Percentiles rank a stretch among this genome's conserved stretches.
phyloP scores from a whole-genome alignment of 1,140 invertebrate genomes.

The Drosophila albomicans region DNA sequence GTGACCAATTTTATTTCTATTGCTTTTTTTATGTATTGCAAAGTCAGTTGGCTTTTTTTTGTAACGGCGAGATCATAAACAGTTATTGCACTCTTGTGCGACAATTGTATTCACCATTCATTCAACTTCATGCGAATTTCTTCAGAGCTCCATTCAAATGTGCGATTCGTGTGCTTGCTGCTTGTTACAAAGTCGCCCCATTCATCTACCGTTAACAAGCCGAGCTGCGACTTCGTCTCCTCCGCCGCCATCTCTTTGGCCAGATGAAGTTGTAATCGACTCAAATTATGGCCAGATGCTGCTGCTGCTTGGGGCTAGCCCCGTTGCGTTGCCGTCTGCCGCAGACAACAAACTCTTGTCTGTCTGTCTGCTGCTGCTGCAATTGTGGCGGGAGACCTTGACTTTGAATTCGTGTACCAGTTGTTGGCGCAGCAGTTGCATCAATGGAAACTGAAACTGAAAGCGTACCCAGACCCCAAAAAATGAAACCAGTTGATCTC shows the following conservation, averaged over 20 bases:
- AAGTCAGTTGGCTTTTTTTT: not conserved
- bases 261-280: conserved; percentile 63
- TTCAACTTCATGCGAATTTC: conserved; percentile 26
- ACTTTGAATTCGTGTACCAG: conserved; percentile 57
- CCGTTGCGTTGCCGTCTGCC: conserved; percentile 23
- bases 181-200: not conserved
- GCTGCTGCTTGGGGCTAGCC: conserved; percentile 41
- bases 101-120: conserved; percentile 11
- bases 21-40: not conserved
- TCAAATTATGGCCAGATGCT: conserved; percentile 70
- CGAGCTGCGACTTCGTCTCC: not conserved
- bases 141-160: conserved; percentile 33
- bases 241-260: not conserved
- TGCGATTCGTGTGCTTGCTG: conserved; percentile 2
- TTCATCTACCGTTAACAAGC: conserved; percentile 12
- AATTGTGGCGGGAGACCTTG: conserved; percentile 59
- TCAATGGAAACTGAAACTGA: conserved; percentile 37
- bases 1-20: conserved; percentile 4
- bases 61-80: not conserved
- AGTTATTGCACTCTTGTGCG: not conserved
- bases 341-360: conserved; percentile 1
- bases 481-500: conserved; percentile 53
- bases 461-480: conserved; percentile 6
- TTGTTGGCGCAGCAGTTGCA: conserved; percentile 28
- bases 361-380: conserved; percentile 1